Evolutionary conservation across 2,888 invertebrate genomes (phyloP).

Genomic region (Yponomeuta malinellus): DNA sequence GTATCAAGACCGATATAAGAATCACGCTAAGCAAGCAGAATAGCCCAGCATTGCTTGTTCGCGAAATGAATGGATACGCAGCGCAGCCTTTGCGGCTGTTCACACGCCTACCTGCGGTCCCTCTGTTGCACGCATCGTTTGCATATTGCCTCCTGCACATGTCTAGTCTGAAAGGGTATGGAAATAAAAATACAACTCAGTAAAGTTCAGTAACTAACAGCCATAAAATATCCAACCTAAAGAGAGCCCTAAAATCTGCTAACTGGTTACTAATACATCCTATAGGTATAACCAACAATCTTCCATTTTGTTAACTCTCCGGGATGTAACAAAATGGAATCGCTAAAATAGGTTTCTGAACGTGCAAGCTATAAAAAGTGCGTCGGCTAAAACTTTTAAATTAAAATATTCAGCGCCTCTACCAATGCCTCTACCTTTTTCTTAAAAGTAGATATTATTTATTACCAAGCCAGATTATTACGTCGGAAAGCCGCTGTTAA

Average conservation of each 20-base stretch:
- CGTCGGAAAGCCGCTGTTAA: slow-evolving; percentile 61
- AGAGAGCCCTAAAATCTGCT: neutral
- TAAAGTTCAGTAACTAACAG: neutral
- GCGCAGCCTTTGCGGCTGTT: slow-evolving; percentile 30
- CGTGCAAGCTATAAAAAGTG: slow-evolving; percentile 19
- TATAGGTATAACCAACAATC: neutral
- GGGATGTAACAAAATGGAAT: slow-evolving; percentile 20
- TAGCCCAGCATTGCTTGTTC: neutral
- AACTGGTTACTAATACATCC: neutral
- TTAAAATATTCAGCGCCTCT: slow-evolving; percentile 69
- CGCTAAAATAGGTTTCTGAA: neutral
- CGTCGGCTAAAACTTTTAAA: slow-evolving; percentile 20
- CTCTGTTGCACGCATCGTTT: slow-evolving; percentile 97
- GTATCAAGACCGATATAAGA: too few species aligned
- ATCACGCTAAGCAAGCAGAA: neutral
- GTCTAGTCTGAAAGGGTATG: slow-evolving; percentile 93
- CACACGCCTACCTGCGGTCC: slow-evolving; percentile 94
- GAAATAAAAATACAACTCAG: slow-evolving; percentile 69
- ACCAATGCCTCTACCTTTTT: slow-evolving; percentile 70
- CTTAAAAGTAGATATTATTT: slow-evolving; percentile 37
- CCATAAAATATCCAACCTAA: neutral
- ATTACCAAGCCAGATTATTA: slow-evolving; percentile 66
- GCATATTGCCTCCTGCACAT: slow-evolving; percentile 98
- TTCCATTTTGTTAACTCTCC: neutral
- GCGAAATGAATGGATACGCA: neutral